Evolutionary conservation across 1,140 invertebrate genomes (phyloP), one percentile per base, ranked within the genome.

Genomic region (Drosophila parvula): DNA sequence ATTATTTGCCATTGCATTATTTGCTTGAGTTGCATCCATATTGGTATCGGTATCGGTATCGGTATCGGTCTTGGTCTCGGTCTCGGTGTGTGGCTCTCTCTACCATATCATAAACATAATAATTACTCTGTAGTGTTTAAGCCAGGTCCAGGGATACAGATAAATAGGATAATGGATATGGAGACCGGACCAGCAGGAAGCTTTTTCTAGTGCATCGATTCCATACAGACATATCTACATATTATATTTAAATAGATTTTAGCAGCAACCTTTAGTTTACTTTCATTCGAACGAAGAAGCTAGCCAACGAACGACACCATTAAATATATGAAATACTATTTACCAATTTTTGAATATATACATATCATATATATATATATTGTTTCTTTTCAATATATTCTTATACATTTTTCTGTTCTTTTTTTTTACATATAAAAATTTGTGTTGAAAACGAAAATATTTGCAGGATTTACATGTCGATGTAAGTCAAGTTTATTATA

Each of bases 381-480:
- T 64, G 62, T 90, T 81, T 78, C 70, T 81, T 76, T 74, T 80
- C 53, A 59, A 89, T 86, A 90, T 88, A 90, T 88, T 81, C 89
- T 90, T 90, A 90, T 79, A 84, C 43, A 81, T 85, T 88, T 90
- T 90, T 85, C 71, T 85, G 71, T 90, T 90, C 62, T 70, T 90
- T 90, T 83, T 90, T 90, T 80, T 51, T 45, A 56, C 75, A 78
- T 73, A 79, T 89, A 77, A 34, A 50, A 32, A 50, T 76, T 78
- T 81, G 79, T 79, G 50, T 89, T 81, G 67, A 83, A 85, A 82
- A 77, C 64, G 78, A 89, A 91, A 90, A 74, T 79, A 22, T 91
- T 94, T 93, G 76, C 93, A 94, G 93, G 93, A 93, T 91, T 93
- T 93, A 92, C 93, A 93, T 93, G 93, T 94, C 92, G 93, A 94